phyloP scores from a whole-genome alignment of 2,113 vertebrate species.

The Gymnocephalus cernua region DNA sequence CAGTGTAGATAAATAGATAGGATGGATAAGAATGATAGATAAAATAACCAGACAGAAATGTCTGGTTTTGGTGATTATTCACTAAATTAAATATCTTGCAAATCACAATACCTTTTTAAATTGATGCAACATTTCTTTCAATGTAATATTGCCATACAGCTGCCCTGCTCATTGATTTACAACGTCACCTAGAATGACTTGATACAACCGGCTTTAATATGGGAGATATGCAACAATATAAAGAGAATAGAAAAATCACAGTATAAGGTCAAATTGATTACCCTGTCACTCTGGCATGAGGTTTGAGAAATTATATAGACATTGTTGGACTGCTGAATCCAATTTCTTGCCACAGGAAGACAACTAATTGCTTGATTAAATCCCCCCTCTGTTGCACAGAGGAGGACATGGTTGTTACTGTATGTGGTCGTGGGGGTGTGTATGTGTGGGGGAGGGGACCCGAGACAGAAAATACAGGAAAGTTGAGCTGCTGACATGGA shows the following conservation, averaged over 20 bases:
- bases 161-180: background rate
- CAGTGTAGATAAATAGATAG: background rate
- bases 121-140: background rate
- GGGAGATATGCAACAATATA: background rate
- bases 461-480: conserved; percentile 62
- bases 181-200: background rate
- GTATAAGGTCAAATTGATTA: background rate
- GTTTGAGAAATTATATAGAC: conserved; percentile 7
- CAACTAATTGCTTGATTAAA: conserved; percentile 61
- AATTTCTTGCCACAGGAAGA: conserved; percentile 27
- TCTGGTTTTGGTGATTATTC: background rate
- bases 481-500: conserved; percentile 64
- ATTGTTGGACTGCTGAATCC: conserved; percentile 13
- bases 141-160: background rate
- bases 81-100: no score
- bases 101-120: no score
- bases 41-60: background rate
- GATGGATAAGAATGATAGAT: background rate
- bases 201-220: background rate
- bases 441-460: conserved; percentile 36
- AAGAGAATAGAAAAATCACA: background rate
- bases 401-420: conserved; percentile 38
- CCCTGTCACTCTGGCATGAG: conserved; percentile 19
- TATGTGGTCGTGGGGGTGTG: conserved; percentile 28
- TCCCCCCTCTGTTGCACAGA: conserved; percentile 30